Base-by-base conservation (phyloP, 2,113 vertebrate species). In the Eupsittula cactorum region DNA sequence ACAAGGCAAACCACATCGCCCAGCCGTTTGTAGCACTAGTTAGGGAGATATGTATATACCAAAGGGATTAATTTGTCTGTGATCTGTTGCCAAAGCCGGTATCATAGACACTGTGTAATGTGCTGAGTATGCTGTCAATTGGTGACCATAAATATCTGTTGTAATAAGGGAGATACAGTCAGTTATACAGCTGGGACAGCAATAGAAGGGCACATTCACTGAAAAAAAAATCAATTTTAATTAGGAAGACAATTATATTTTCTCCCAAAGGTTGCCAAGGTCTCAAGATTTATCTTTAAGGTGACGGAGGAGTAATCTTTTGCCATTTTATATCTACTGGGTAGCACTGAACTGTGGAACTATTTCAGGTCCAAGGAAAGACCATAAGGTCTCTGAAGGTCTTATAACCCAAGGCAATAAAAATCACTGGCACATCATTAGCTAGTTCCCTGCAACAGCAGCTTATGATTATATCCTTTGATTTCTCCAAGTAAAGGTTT, bases 221-320 rank as follows among this genome's bases (percentile, higher is more conserved):
- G 92, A 71, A 86, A 96, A 96, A 96, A 96, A 97, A 97, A 97
- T 97, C 97, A 97, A 97, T 97, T 97, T 97, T 97, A 97, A 97
- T 97, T 97, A 97, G 96, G 94, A 97, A 97, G 95, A 97, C 96
- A 97, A 97, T 97, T 97, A 97, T 97, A 93, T 96, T 97, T 96
- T 93, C 89, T 92, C 93, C 91, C 95, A 96, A 96, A 96, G 92
- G 90, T 97, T 95, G 85, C 95, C 95, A 97, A 73, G 80, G 96
- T 96, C 95, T 94, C 80, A 90, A 89, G 95, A 97, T 97, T 97
- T 97, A 97, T 97, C 92, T 96, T 86, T 92, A 94, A 96, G 95
- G 94, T 97, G 96, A 96, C 81, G 80, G 77, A 96, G 95, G 84
- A 92, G 90, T 84, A 97, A 95, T 97, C 93, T 93, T 97, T 94